Conservation (phyloP, 2,888 invertebrate species). For the Brachyptera putata region DNA sequence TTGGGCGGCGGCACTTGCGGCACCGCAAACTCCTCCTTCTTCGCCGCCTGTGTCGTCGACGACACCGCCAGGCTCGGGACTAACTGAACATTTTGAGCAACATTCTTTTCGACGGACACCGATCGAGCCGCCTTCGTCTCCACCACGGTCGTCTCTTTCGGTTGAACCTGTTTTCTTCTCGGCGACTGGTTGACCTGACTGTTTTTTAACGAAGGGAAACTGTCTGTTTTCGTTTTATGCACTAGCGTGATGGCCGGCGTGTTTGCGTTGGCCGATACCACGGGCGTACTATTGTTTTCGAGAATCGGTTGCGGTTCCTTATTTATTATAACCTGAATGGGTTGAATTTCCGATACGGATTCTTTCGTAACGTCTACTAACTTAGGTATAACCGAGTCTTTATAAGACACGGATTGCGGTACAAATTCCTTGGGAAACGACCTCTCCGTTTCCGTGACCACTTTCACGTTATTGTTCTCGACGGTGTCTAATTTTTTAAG, state of each 20-base stretch:
- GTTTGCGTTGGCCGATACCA: constrained; percentile 14
- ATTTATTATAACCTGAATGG: constrained; percentile 34
- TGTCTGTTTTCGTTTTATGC: not conserved
- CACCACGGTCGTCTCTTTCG: not conserved
- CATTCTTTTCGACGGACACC: not conserved
- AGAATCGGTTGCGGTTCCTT: constrained; percentile 37
- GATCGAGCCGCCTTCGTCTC: not conserved
- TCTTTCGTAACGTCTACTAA: constrained; percentile 49
- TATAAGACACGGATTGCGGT: constrained; percentile 38
- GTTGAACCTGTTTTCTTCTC: not conserved
- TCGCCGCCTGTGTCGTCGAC: constrained; percentile 2
- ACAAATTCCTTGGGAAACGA: constrained; percentile 32
- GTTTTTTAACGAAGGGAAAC: constrained; percentile 1
- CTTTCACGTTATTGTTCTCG: constrained; percentile 18
- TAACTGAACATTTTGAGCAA: not conserved
- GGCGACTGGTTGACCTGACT: constrained; percentile 13
- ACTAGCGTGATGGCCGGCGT: constrained; percentile 15
- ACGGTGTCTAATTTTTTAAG: constrained; percentile 16
- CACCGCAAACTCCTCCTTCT: constrained; percentile 15
- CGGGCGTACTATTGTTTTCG: constrained; percentile 15
- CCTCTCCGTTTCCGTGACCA: constrained; percentile 9
- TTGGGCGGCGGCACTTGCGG: not conserved
- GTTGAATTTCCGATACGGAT: constrained; percentile 35
- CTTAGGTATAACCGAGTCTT: constrained; percentile 57
- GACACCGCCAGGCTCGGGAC: not conserved